Evolutionary conservation across 2,888 invertebrate genomes (phyloP).

Genomic region (Ennomos quercinarius): DNA sequence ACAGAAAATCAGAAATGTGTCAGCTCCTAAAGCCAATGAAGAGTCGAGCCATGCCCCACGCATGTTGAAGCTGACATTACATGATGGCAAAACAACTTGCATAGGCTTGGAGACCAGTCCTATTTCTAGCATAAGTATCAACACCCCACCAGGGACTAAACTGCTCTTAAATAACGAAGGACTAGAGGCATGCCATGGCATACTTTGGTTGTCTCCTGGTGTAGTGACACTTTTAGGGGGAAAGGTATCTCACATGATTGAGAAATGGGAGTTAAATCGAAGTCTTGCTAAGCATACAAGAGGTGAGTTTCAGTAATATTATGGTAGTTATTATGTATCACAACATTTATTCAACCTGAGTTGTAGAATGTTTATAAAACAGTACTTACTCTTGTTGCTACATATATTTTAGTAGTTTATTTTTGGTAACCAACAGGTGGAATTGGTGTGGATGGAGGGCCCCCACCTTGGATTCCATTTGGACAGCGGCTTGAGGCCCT

Average conservation of each 20-base stretch:
- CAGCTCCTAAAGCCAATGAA: conserved; percentile 96
- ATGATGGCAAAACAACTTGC: conserved; percentile 92
- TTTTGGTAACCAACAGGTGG: conserved; percentile 66
- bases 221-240: conserved; percentile 93
- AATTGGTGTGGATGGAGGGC: conserved; percentile 90
- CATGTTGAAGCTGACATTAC: conserved; percentile 93
- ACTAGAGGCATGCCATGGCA: conserved; percentile 88
- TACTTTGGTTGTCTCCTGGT: conserved; percentile 88
- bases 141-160: conserved; percentile 96
- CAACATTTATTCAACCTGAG: background rate
- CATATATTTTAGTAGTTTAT: background rate
- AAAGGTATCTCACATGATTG: conserved; percentile 91
- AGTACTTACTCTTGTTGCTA: background rate
- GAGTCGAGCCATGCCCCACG: conserved; percentile 93
- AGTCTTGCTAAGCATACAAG: conserved; percentile 87
- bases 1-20: conserved; percentile 94
- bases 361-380: background rate
- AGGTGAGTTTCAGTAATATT: conserved; percentile 60
- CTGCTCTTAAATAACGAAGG: conserved; percentile 81
- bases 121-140: conserved; percentile 89
- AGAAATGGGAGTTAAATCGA: conserved; percentile 94
- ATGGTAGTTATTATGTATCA: background rate
- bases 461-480: conserved; percentile 97
- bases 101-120: conserved; percentile 92
- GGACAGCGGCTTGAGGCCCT: conserved; percentile 90